Percentiles rank a stretch among this genome's conserved stretches.
Conservation (phyloP, 23 tunicate species). For the Diplosoma virens region DNA sequence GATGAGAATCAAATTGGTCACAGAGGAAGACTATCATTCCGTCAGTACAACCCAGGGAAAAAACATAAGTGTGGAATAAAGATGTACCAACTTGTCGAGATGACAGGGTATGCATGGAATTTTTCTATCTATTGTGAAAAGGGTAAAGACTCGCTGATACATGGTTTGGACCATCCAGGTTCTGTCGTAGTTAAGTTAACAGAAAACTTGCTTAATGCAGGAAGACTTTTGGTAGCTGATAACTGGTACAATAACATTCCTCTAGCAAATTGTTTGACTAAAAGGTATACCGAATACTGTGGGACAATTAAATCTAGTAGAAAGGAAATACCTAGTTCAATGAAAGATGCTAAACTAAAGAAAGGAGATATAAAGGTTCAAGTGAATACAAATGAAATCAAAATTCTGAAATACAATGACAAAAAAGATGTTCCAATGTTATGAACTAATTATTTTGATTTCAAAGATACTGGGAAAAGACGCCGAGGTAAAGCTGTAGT, state of each 20-base stretch:
- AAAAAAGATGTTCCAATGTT: no score
- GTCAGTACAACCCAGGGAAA: no score
- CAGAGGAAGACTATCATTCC: no score
- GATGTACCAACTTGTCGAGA: no score
- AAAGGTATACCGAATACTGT: background rate
- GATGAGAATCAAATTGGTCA: no score
- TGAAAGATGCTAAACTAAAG: background rate
- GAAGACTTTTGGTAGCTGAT: no score
- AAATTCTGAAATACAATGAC: background rate
- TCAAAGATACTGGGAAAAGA: background rate
- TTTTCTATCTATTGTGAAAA: no score
- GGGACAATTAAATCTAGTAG: no score
- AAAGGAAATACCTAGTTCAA: no score
- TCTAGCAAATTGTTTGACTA: background rate
- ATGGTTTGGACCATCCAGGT: background rate
- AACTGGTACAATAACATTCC: background rate
- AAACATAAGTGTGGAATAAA: no score
- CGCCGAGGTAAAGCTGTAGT: background rate
- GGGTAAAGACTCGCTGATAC: background rate
- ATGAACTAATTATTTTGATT: background rate
- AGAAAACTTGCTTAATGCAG: no score
- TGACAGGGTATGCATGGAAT: no score
- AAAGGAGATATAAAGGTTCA: background rate
- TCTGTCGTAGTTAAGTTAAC: background rate
- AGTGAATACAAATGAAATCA: background rate